Evolutionary conservation across 2,888 invertebrate genomes (phyloP), one percentile per base, ranked within the genome.

Genomic region (Xylota segnis): DNA sequence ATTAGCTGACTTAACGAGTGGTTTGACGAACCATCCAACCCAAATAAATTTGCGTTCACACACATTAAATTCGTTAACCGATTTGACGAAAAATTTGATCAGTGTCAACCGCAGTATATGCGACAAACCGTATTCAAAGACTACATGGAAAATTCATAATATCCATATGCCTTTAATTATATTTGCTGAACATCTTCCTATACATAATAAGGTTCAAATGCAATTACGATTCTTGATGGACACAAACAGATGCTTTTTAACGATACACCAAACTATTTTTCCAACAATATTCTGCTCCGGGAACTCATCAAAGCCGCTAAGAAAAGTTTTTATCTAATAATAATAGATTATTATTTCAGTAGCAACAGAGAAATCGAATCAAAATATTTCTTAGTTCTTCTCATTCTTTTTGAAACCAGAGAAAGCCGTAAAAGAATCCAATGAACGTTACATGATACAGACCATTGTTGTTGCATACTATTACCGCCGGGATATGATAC

Each of bases 331-430:
- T 43, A 14, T 14, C 43, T 43, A 43, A 43, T 43, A 43, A 43
- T 43, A 43, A 43, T 43, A 14, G 43, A 14, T 43, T 43, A 43
- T 6, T 43, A 43, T 43, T 43, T 14, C n/a, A 14, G 6, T 12
- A 43, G 43, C 43, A 43, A 43, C 43, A 14, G 43, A 43, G 43
- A 43, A 14, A 43, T 43, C 43, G 14, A 43, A 43, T 43, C 43
- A 43, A 5, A 43, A 14, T 43, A 14, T 6, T 14, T 14, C n/a
- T 14, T n/a, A n/a, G 40, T 40, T 43, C n/a, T 40, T 43, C 2
- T 43, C n/a, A 6, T 43, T 5, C 43, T 14, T n/a, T 23, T 43
- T 14, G 5, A 43, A 14, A 14, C 43, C 14, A 14, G 14, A 4
- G n/a, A 14, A 14, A 14, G 3, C 5, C 43, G 14, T 43, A 43